These are phyloP conservation scores for Abrostola triplasia DNA, from an alignment of 2,888 invertebrate species.

Conservation along the genomic window DNA sequence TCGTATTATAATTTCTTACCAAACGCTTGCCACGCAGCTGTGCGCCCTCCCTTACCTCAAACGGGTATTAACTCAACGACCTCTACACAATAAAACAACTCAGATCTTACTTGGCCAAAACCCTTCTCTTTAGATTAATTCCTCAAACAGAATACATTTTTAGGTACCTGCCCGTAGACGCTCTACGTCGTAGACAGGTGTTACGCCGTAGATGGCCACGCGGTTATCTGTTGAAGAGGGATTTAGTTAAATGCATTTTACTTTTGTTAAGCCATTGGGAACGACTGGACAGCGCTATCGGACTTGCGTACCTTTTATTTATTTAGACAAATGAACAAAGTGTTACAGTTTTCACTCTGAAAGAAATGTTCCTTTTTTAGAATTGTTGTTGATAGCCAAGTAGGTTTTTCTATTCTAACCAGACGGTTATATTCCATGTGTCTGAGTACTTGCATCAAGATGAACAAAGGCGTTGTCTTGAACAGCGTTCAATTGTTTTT, in stretches of 20 bases:
- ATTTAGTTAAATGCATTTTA: constrained; percentile 18
- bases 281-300: neutral
- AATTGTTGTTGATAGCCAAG: no score
- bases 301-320: neutral
- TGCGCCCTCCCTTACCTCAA: constrained; percentile 13
- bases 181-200: constrained; percentile 29
- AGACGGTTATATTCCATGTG: no score
- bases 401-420: no score
- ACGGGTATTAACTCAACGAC: constrained; percentile 24
- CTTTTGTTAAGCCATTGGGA: constrained; percentile 15
- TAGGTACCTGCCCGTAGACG: constrained; percentile 20
- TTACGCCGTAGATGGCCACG: constrained; percentile 35
- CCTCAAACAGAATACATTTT: constrained; percentile 27
- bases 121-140: constrained; percentile 18
- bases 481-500: no score
- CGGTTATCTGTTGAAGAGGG: constrained; percentile 13
- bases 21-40: constrained; percentile 5
- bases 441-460: no score
- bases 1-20: neutral
- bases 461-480: no score
- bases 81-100: constrained; percentile 21
- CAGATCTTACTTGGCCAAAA: constrained; percentile 21
- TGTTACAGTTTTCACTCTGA: no score
- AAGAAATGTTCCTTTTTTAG: no score
- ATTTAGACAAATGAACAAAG: no score